Conservation (phyloP, 2,888 invertebrate species). For the Philhelius pedissequus region DNA sequence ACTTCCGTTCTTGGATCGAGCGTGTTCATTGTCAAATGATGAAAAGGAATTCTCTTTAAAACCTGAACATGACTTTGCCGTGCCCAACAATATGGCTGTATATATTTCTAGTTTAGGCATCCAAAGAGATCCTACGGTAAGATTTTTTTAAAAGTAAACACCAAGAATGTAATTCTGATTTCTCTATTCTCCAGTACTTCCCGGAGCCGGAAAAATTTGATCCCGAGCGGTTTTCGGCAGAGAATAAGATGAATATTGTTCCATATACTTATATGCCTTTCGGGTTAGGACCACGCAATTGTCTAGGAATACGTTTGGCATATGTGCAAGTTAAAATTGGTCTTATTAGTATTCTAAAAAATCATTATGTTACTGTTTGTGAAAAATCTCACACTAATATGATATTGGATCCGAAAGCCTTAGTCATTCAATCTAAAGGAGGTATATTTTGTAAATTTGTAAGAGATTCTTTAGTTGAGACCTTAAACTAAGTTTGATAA, state of each 20-base stretch:
- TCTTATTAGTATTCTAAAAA: slow-evolving; percentile 75
- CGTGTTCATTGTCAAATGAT: slow-evolving; percentile 72
- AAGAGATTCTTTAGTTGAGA: slow-evolving; percentile 72
- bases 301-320: slow-evolving; percentile 77
- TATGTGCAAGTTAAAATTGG: slow-evolving; percentile 75
- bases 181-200: slow-evolving; percentile 72
- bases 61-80: slow-evolving; percentile 73
- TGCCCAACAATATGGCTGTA: slow-evolving; percentile 75
- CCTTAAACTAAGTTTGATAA: too few relatives aligned
- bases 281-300: slow-evolving; percentile 76
- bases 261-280: slow-evolving; percentile 75
- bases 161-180: too few relatives aligned
- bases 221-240: slow-evolving; percentile 76
- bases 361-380: slow-evolving; percentile 73
- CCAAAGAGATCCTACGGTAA: slow-evolving; percentile 77
- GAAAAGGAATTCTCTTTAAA: slow-evolving; percentile 72
- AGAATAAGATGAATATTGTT: slow-evolving; percentile 72
- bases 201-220: slow-evolving; percentile 75
- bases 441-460: slow-evolving; percentile 74
- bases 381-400: slow-evolving; percentile 71
- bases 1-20: slow-evolving; percentile 76
- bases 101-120: slow-evolving; percentile 75
- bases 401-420: slow-evolving; percentile 73
- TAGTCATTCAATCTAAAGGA: slow-evolving; percentile 72
- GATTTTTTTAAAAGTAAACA: not conserved